Percentiles rank a stretch among this genome's conserved stretches.
Evolutionary conservation across 2,113 vertebrate genomes (phyloP).

Genomic region (Equus przewalskii): DNA sequence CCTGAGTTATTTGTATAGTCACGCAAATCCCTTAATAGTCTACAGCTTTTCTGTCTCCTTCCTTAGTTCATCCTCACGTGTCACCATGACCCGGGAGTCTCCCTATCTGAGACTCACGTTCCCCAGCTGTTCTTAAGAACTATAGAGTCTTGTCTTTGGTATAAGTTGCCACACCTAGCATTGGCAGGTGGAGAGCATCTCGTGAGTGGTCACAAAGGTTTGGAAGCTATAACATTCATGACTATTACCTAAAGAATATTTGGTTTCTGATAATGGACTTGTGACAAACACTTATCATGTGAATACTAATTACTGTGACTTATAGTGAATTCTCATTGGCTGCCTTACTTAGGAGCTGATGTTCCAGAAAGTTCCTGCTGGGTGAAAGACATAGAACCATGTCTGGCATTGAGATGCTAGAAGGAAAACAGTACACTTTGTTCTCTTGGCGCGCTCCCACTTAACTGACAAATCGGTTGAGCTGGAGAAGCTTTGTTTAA

Average conservation of each 20-base stretch:
- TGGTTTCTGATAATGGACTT: conserved; percentile 68
- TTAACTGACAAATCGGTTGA: conserved; percentile 56
- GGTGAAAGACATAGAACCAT: conserved; percentile 58
- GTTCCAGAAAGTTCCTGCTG: conserved; percentile 67
- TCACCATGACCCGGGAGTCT: neutral
- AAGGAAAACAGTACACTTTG: conserved; percentile 78
- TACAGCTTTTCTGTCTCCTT: neutral
- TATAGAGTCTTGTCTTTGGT: neutral
- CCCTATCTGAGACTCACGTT: conserved; percentile 50
- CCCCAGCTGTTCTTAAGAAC: neutral
- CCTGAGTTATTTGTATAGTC: conserved; percentile 9
- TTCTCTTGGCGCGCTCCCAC: conserved; percentile 73
- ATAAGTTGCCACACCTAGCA: neutral
- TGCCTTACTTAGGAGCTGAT: conserved; percentile 10
- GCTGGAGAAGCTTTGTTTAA: conserved; percentile 56
- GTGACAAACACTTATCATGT: conserved; percentile 64
- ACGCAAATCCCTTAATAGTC: neutral
- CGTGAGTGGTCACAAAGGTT: conserved; percentile 28
- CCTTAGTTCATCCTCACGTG: neutral
- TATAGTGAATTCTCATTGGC: conserved; percentile 54
- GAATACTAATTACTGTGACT: conserved; percentile 47
- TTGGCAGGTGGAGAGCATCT: neutral
- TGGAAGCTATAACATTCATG: conserved; percentile 50
- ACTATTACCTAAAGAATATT: conserved; percentile 58
- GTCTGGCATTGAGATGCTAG: conserved; percentile 65